Percentiles rank a stretch among this genome's conserved stretches.
Conservation (phyloP, 2,797 vertebrate species). For the Lindbergichthys nudifrons region DNA sequence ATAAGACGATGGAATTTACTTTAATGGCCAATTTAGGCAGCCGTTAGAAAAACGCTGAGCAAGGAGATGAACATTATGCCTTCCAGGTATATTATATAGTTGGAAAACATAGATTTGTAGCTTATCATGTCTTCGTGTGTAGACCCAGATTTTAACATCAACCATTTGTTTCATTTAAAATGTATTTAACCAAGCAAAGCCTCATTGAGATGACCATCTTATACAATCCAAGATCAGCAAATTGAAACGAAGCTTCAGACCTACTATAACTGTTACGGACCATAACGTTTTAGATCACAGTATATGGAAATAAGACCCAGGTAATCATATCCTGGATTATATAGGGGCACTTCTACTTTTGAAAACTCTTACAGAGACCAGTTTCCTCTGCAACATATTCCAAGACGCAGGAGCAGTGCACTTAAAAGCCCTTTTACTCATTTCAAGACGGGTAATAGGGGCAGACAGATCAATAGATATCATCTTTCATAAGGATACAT, state of each 20-base stretch:
- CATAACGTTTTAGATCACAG: not conserved
- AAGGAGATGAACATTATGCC: constrained; percentile 37
- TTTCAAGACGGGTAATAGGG: no score
- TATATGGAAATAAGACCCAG: not conserved
- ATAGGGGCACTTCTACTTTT: no score
- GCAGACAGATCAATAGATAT: no score
- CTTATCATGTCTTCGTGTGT: constrained; percentile 30
- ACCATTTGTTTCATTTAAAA: not conserved
- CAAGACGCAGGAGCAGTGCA: not conserved
- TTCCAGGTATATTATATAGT: constrained; percentile 50
- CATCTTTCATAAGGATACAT: no score
- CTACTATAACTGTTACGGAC: not conserved
- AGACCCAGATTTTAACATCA: constrained; percentile 24
- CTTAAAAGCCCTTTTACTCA: no score
- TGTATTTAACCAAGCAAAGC: no score
- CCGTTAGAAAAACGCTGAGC: constrained; percentile 37
- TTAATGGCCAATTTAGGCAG: constrained; percentile 69
- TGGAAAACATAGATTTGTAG: constrained; percentile 52
- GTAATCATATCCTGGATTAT: not conserved
- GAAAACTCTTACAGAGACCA: no score
- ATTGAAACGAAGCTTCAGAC: not conserved
- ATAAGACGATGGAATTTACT: constrained; percentile 65
- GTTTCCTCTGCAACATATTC: not conserved
- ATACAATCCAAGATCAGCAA: not conserved
- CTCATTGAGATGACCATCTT: no score